A percentile compares a stretch with the other conserved stretches of the same genome.
Evolutionary conservation across 1,140 invertebrate species (phyloP).

Genomic region (Calosoma granatense): DNA sequence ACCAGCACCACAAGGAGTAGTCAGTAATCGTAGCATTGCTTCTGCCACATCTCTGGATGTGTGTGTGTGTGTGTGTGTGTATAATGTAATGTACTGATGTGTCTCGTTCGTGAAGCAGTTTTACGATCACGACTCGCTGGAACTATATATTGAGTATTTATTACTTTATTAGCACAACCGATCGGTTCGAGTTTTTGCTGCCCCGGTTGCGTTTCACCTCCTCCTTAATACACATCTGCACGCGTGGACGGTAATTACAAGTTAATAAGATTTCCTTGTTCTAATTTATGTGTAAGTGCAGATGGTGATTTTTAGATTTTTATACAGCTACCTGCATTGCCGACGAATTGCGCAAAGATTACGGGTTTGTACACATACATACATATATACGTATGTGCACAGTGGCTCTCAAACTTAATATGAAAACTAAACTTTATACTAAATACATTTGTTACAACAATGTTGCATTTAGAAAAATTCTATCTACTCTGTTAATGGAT

Average conservation of each 20-base stretch:
- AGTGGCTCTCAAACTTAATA: no score
- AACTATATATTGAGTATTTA: background rate
- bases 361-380: no score
- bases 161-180: background rate
- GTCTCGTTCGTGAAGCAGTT: background rate
- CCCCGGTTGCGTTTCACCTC: background rate
- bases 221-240: background rate
- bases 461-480: no score
- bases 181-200: background rate
- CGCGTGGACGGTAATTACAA: background rate
- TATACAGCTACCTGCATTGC: no score
- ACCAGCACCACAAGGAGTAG: background rate
- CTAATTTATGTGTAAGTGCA: background rate
- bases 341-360: no score
- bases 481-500: no score
- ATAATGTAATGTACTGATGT: background rate
- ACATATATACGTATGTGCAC: no score
- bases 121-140: background rate
- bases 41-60: background rate
- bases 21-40: no score
- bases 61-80: background rate
- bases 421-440: no score
- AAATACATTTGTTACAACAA: no score
- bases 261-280: slow-evolving; percentile 9
- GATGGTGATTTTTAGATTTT: background rate